Evolutionary conservation across 2,888 invertebrate species (phyloP), one percentile per base, ranked within the genome.

Genomic region (Hemaris fuciformis): DNA sequence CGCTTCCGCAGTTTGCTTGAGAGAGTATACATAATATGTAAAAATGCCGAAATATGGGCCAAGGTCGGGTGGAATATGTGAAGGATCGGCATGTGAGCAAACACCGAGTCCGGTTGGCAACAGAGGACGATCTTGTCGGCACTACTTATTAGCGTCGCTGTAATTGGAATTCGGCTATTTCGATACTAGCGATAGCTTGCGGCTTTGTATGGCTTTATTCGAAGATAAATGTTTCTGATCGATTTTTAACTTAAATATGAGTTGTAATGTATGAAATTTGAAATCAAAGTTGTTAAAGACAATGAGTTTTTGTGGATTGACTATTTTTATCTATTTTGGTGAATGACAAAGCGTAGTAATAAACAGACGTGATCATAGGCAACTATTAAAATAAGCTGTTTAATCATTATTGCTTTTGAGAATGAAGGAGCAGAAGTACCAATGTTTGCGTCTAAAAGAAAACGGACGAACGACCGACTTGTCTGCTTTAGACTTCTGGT

Each of bases 11-110:
- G 22, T 46, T 42, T 34, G 34, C 15, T 15, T 34, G 8, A 57
- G 57, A 38, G 34, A 38, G 34, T 57, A 34, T 31, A 34, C 22
- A 22, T 38, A n/a, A n/a, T n/a, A 4, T n/a, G 38, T 38, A n/a
- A 20, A 43, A 8, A 43, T 43, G 43, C 4, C 43, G 3, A 48
- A 48, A 59, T 59, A 59, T 59, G 22, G 46, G 59, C 59, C 59
- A 59, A 46, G 59, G 59, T 34, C 22, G 34, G 13, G 13, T 23
- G 31, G n/a, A 6, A 1, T n/a, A 31, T 45, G 59, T 10, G 18
- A 42, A 42, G 42, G 25, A 43, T 58, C 20, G 25, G 20, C 23
- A 18, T 43, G 8, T 58, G 18, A 10, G 56, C 43, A 25, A 43
- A 42, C 22, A 58, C 22, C 6, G n/a, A n/a, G 18, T 3, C 43